Evolutionary conservation across 1,140 invertebrate species (phyloP).

Genomic region (Nilaparvata lugens): DNA sequence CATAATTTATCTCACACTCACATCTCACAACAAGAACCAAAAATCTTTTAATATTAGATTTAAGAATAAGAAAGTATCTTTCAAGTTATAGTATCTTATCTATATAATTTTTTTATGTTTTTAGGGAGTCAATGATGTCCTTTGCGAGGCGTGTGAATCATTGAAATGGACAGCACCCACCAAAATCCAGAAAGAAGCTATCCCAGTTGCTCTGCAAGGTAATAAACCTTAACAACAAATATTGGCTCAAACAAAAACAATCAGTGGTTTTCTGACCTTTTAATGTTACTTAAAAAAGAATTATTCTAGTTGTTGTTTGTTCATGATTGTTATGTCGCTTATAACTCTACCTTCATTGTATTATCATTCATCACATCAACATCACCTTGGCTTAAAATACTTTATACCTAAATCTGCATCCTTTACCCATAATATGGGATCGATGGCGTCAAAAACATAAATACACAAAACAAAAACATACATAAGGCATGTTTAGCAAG

Average conservation of each 20-base stretch:
- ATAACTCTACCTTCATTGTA: no score
- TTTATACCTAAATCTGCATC: no score
- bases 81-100: not conserved
- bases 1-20: not conserved
- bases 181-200: conserved; percentile 89
- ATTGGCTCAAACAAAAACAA: not conserved
- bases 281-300: not conserved
- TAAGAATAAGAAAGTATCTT: not conserved
- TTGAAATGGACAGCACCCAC: conserved; percentile 91
- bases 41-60: not conserved
- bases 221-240: conserved; percentile 8
- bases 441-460: no score
- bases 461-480: no score
- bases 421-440: no score
- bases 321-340: no score
- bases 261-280: not conserved
- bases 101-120: conserved; percentile 22
- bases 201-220: conserved; percentile 83
- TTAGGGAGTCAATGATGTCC: conserved; percentile 82
- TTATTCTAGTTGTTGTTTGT: no score
- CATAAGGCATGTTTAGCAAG: no score
- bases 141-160: conserved; percentile 84
- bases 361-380: no score
- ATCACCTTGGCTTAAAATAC: no score
- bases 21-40: not conserved